Evolutionary conservation across 2,888 invertebrate genomes (phyloP).

Genomic region (Gryllus longicercus): DNA sequence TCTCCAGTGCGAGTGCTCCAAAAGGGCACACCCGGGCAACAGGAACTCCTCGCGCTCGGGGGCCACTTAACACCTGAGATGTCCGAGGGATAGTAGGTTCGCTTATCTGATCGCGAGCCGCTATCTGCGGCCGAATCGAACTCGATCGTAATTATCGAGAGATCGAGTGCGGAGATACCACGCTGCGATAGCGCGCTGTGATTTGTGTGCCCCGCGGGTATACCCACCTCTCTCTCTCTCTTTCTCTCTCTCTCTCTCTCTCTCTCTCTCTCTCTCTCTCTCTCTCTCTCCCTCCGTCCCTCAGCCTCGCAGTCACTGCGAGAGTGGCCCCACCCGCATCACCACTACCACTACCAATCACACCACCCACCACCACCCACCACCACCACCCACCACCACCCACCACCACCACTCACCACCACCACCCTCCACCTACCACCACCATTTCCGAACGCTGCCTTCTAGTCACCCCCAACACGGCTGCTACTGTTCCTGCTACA

Average conservation of each 20-base stretch:
- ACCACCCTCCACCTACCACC: no score
- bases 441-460: no score
- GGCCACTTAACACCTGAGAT: constrained; percentile 17
- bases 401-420: not conserved
- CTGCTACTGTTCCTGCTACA: no score
- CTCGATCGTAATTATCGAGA: not conserved
- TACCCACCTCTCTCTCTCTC: no score
- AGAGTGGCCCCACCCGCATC: not conserved
- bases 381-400: not conserved
- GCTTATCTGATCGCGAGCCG: not conserved
- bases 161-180: not conserved
- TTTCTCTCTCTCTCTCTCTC: no score
- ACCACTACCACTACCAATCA: not conserved
- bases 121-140: not conserved
- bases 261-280: no score
- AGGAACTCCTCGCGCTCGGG: not conserved
- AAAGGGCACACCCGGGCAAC: not conserved
- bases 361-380: not conserved
- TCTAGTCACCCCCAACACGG: no score
- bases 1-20: not conserved
- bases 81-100: not conserved
- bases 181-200: not conserved
- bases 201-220: no score
- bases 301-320: no score
- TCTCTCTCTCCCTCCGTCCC: no score